A percentile compares a stretch with the other conserved stretches of the same genome.
Conservation (phyloP, 2,113 vertebrate genomes). For the Bos indicus region DNA sequence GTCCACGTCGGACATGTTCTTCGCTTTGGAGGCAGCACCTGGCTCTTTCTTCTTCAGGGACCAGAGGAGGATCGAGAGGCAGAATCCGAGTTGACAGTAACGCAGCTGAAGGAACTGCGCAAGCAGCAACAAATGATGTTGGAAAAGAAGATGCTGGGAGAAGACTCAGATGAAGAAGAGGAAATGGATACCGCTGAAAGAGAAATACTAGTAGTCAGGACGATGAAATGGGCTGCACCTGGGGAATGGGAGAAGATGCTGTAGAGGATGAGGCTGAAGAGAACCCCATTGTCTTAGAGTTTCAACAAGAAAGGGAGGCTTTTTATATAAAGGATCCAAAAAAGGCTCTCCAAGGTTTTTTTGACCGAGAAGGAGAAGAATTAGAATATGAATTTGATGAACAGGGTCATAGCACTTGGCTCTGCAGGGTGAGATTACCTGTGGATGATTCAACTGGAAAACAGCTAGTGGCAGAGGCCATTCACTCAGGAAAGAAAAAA, state of each 20-base stretch:
- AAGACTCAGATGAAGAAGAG: slow-evolving; percentile 89
- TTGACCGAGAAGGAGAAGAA: slow-evolving; percentile 98
- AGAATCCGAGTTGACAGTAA: slow-evolving; percentile 93
- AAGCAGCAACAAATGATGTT: slow-evolving; percentile 87
- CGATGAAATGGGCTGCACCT: slow-evolving; percentile 89
- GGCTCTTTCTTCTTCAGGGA: slow-evolving; percentile 96
- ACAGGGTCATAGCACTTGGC: slow-evolving; percentile 92
- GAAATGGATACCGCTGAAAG: slow-evolving; percentile 66
- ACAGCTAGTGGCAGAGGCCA: slow-evolving; percentile 94
- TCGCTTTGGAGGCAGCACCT: slow-evolving; percentile 95
- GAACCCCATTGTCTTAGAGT: slow-evolving; percentile 97
- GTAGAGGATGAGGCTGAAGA: slow-evolving; percentile 97
- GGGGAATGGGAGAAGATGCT: slow-evolving; percentile 96
- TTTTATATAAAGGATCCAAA: slow-evolving; percentile 97
- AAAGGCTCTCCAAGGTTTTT: slow-evolving; percentile 97
- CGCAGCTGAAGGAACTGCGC: slow-evolving; percentile 88
- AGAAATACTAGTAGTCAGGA: slow-evolving; percentile 69
- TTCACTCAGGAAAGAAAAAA: slow-evolving; percentile 95
- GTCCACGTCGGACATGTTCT: slow-evolving; percentile 92
- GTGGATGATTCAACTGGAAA: slow-evolving; percentile 93
- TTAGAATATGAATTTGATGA: slow-evolving; percentile 98
- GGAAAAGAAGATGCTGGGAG: slow-evolving; percentile 94
- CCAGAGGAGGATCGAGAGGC: slow-evolving; percentile 94
- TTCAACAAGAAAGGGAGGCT: slow-evolving; percentile 95
- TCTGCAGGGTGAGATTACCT: slow-evolving; percentile 95